These are phyloP conservation scores for Crocodylus rhombifer DNA, from an alignment of 2,797 vertebrate species.

Conservation along the genomic window DNA sequence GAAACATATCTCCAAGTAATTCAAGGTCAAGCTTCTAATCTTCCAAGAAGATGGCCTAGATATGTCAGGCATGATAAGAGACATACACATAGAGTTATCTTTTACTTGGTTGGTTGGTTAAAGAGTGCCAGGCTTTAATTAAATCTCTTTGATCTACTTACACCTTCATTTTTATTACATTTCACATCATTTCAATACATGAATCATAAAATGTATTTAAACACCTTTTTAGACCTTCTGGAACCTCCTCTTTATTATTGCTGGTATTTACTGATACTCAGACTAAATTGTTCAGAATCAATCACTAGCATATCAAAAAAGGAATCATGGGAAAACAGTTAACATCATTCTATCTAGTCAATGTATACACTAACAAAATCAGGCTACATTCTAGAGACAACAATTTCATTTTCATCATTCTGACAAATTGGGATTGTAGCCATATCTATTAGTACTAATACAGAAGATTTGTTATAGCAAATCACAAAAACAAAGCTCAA, in stretches of 20 bases:
- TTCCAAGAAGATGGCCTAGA: slow-evolving; percentile 75
- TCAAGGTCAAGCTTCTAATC: slow-evolving; percentile 76
- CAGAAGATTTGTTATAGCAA: slow-evolving; percentile 7
- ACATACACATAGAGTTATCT: slow-evolving; percentile 71
- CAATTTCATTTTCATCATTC: slow-evolving; percentile 27
- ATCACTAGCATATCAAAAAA: not conserved
- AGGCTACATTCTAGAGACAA: not conserved
- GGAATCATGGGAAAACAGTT: not conserved
- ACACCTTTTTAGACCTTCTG: not conserved
- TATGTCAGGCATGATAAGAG: slow-evolving; percentile 77
- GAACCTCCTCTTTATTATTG: not conserved
- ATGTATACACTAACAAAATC: not conserved
- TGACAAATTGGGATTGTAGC: slow-evolving; percentile 25
- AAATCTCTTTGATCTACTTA: slow-evolving; percentile 71
- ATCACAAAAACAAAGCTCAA: not conserved
- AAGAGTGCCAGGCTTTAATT: slow-evolving; percentile 64
- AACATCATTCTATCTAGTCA: not conserved
- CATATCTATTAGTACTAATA: not conserved
- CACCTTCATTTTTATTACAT: slow-evolving; percentile 60
- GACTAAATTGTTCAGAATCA: not conserved
- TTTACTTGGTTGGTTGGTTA: slow-evolving; percentile 65
- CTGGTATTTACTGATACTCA: not conserved
- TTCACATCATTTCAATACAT: slow-evolving; percentile 28
- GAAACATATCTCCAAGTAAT: slow-evolving; percentile 73
- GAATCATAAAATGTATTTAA: slow-evolving; percentile 9